Conservation (phyloP, 2,888 invertebrate species). For the Torymus aiolomorphi region DNA sequence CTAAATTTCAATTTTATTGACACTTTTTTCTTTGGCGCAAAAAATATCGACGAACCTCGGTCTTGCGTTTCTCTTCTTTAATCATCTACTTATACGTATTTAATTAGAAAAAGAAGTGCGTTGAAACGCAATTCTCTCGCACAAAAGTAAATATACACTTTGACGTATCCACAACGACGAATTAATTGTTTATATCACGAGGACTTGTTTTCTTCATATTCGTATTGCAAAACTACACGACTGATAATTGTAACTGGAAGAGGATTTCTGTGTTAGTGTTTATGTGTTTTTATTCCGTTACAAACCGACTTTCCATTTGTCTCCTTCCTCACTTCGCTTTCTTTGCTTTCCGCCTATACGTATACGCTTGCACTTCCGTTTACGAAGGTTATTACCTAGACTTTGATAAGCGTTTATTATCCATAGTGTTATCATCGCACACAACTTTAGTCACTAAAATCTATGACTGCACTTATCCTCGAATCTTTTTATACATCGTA, state of each 20-base stretch:
- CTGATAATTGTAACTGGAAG: slow-evolving; percentile 50
- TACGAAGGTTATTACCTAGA: slow-evolving; percentile 47
- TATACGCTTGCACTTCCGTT: slow-evolving; percentile 23
- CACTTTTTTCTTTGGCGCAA: slow-evolving; percentile 59
- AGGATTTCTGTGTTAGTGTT: slow-evolving; percentile 23
- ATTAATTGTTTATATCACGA: slow-evolving; percentile 55
- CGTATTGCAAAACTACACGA: slow-evolving; percentile 57
- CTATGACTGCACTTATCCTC: slow-evolving; percentile 30
- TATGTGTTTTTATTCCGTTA: slow-evolving; percentile 17
- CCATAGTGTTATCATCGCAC: slow-evolving; percentile 43
- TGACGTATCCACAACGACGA: slow-evolving; percentile 56
- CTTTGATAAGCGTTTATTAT: slow-evolving; percentile 51
- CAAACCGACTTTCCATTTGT: slow-evolving; percentile 49
- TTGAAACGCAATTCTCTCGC: slow-evolving; percentile 28
- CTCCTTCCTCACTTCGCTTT: background rate
- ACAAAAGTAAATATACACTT: slow-evolving; percentile 47
- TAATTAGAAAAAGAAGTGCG: slow-evolving; percentile 50
- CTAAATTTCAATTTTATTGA: slow-evolving; percentile 58
- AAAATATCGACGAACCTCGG: slow-evolving; percentile 56
- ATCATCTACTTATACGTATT: slow-evolving; percentile 28
- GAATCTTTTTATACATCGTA: background rate
- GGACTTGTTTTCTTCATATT: slow-evolving; percentile 37
- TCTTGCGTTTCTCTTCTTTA: slow-evolving; percentile 38
- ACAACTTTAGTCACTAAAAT: slow-evolving; percentile 37
- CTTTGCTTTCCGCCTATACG: slow-evolving; percentile 9